Base-by-base conservation (phyloP, 2,888 invertebrate species). In the Melanchra persicariae region DNA sequence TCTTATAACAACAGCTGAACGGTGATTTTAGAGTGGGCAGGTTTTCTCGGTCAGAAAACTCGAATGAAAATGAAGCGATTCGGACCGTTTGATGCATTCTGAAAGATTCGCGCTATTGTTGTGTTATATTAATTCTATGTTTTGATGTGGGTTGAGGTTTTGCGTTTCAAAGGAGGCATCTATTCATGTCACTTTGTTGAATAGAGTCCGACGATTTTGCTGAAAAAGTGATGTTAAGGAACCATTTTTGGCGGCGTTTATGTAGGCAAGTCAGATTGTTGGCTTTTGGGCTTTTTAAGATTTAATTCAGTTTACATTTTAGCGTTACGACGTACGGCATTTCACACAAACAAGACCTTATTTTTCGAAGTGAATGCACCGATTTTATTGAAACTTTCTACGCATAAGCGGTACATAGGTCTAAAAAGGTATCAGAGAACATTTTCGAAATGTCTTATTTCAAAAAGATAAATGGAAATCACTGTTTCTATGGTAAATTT, bases 31-130 rank as follows among this genome's bases (percentile, higher is more conserved):
- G 40, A 37, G 4, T 61, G 30, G 19, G 12, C 45, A 12, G 5
- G 12, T 19, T 49, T 61, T 52, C 72, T 49, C 55, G 72, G 73
- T 77, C 80, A 73, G 71, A 81, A 89, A 89, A 91, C 85, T 88
- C 87, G 79, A 86, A 88, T 87, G 90, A 90, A 90, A 90, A 91
- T 89, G 89, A 90, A 91, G 88, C 88, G 89, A 85, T 89, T 88
- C 87, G 88, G 90, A 90, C 88, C 88, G 88, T 87, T 87, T 88
- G 89, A 90, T 89, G 88, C 87, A 90, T 86, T 85, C 87, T 85
- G 87, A 87, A 88, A 88, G 87, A 88, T 89, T 88, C 83, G 84
- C 76, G 82, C 79, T 87, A 88, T 88, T 88, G 87, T 88, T 82
- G 88, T 87, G 89, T 87, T 89, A 86, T 90, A 90, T 91, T 90